A percentile compares a stretch with the other conserved stretches of the same genome.
These are phyloP conservation scores for Echinarachnius parma DNA, from an alignment of 53 echinoderm and acorn worm species.

Conservation along the genomic window DNA sequence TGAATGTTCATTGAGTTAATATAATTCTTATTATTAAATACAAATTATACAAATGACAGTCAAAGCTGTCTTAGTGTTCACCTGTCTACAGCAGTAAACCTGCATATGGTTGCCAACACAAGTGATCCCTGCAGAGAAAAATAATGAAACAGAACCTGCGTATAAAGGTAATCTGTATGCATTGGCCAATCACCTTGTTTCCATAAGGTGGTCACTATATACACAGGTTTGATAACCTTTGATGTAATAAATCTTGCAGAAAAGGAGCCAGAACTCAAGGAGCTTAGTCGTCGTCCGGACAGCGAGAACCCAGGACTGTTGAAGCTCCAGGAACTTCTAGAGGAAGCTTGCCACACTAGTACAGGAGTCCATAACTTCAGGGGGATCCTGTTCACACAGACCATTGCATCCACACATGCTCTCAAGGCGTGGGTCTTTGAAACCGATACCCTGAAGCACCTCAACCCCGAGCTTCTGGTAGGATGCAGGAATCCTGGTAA, in stretches of 20 bases:
- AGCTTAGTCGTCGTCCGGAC: slow-evolving; percentile 7
- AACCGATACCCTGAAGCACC: slow-evolving; percentile 36
- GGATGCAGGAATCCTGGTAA: slow-evolving; percentile 58
- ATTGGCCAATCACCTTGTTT: no score
- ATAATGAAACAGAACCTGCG: no score
- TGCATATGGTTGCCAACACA: no score
- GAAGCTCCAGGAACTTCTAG: slow-evolving; percentile 52
- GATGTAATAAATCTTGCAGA: slow-evolving; percentile 14
- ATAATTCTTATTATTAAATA: no score
- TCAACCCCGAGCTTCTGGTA: slow-evolving; percentile 62
- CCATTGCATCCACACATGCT: slow-evolving; percentile 57
- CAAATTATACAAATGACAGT: no score
- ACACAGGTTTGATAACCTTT: no score
- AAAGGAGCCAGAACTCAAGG: slow-evolving; percentile 14
- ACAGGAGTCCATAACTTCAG: slow-evolving; percentile 47
- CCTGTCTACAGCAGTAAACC: no score
- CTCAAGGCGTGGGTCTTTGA: slow-evolving; percentile 72
- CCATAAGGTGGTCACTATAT: no score
- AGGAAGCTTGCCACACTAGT: slow-evolving; percentile 24
- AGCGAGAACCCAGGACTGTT: slow-evolving; percentile 58
- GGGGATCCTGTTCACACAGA: slow-evolving; percentile 77
- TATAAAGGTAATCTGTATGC: no score
- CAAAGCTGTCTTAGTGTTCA: no score
- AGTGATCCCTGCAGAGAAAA: no score
- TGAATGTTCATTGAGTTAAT: no score